phyloP scores from a whole-genome alignment of 2,888 invertebrate species.

The Amiota minor region DNA sequence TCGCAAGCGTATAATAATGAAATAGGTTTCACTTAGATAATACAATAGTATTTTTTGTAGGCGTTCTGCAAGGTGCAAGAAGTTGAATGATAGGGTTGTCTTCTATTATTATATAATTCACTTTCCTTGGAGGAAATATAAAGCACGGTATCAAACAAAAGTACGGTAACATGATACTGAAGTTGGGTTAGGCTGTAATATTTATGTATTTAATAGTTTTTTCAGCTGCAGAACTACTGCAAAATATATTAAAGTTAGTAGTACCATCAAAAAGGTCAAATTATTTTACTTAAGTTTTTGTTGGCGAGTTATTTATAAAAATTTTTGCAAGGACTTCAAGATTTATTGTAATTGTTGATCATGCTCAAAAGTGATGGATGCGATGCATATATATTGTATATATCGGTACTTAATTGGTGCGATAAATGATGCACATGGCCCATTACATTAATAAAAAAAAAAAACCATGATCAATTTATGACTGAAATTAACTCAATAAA shows the following conservation, averaged over 20 bases:
- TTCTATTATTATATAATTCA: not conserved
- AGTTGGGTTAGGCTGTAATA: not conserved
- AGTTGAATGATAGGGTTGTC: not conserved
- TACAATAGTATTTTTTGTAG: conserved; percentile 42
- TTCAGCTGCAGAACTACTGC: not conserved
- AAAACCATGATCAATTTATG: too few relatives aligned
- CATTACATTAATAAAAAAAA: too few relatives aligned
- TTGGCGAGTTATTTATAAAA: too few relatives aligned
- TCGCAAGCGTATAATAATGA: conserved; percentile 48
- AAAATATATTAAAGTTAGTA: not conserved
- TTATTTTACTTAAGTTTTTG: conserved; percentile 1
- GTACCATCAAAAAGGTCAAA: not conserved
- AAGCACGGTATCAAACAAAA: too few relatives aligned
- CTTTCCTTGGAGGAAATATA: not conserved
- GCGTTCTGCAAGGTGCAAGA: conserved; percentile 41
- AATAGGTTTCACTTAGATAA: conserved; percentile 2
- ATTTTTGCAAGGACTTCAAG: too few relatives aligned
- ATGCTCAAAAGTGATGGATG: too few relatives aligned
- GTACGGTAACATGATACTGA: too few relatives aligned
- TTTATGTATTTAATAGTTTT: not conserved
- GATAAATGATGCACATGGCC: too few relatives aligned
- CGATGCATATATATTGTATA: too few relatives aligned
- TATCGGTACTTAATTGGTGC: too few relatives aligned
- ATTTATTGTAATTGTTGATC: too few relatives aligned
- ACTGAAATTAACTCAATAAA: too few relatives aligned